Evolutionary conservation across 1,140 invertebrate species (phyloP).

Genomic region (Pristionchus pacificus): DNA sequence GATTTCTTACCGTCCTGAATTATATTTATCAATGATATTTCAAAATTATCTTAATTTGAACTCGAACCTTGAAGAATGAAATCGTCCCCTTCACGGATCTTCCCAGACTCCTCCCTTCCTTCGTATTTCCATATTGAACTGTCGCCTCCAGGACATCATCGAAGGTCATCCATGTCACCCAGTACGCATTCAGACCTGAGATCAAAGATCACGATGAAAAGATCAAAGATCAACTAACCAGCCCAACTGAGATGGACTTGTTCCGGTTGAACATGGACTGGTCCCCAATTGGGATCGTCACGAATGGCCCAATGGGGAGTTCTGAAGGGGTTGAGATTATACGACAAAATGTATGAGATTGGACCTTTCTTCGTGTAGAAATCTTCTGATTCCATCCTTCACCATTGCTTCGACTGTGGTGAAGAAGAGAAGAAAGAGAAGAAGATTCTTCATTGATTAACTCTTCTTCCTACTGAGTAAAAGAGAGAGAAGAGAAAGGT

Average conservation of each 20-base stretch:
- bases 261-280: constrained; percentile 35
- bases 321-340: not conserved
- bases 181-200: not conserved
- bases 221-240: constrained; percentile 25
- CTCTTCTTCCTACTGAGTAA: too few species aligned
- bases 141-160: constrained; percentile 32
- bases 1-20: not conserved
- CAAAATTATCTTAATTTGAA: constrained; percentile 11
- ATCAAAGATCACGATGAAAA: not conserved
- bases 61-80: constrained; percentile 25
- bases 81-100: constrained; percentile 9
- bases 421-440: not conserved
- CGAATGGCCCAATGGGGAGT: constrained; percentile 14
- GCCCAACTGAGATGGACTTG: constrained; percentile 47
- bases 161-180: constrained; percentile 35
- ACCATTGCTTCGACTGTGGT: not conserved
- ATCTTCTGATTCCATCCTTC: too few species aligned
- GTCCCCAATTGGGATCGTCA: constrained; percentile 28
- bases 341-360: not conserved
- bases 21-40: not conserved
- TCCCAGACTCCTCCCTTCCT: constrained; percentile 10
- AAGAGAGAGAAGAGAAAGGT: not conserved
- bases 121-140: constrained; percentile 33
- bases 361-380: not conserved
- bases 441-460: too few species aligned